phyloP scores from a whole-genome alignment of 2,797 vertebrate species.

The Lepilemur ruficaudatus region DNA sequence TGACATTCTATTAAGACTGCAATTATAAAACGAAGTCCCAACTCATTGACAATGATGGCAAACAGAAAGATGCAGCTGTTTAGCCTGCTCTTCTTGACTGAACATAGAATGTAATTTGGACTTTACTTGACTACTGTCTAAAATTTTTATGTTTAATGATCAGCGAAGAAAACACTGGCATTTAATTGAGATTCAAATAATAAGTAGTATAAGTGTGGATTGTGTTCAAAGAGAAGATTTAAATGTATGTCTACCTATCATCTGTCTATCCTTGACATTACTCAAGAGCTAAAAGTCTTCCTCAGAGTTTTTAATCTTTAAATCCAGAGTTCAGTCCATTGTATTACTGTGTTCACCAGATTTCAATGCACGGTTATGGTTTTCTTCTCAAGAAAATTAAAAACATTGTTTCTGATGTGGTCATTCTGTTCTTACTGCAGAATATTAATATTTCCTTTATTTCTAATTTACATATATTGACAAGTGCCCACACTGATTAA shows the following conservation, averaged over 20 bases:
- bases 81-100: neutral
- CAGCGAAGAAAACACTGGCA: neutral
- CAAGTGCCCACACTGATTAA: neutral
- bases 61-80: neutral
- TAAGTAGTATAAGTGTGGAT: neutral
- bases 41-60: slow-evolving; percentile 19
- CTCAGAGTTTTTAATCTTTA: neutral
- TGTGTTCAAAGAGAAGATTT: neutral
- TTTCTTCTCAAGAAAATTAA: slow-evolving; percentile 11
- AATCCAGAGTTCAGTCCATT: neutral
- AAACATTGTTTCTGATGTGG: neutral
- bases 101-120: neutral
- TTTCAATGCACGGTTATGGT: slow-evolving; percentile 29
- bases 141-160: slow-evolving; percentile 27
- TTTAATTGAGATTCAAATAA: neutral
- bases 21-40: slow-evolving; percentile 46
- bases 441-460: neutral
- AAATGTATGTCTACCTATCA: neutral
- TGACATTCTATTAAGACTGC: slow-evolving; percentile 34
- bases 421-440: neutral
- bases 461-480: neutral
- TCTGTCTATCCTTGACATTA: neutral
- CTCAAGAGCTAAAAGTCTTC: neutral
- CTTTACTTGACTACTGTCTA: slow-evolving; percentile 20
- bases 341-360: neutral